These are phyloP conservation scores for Virgularia gustaviana DNA, from an alignment of 92 coral and sea anemone genomes.

Conservation along the genomic window DNA sequence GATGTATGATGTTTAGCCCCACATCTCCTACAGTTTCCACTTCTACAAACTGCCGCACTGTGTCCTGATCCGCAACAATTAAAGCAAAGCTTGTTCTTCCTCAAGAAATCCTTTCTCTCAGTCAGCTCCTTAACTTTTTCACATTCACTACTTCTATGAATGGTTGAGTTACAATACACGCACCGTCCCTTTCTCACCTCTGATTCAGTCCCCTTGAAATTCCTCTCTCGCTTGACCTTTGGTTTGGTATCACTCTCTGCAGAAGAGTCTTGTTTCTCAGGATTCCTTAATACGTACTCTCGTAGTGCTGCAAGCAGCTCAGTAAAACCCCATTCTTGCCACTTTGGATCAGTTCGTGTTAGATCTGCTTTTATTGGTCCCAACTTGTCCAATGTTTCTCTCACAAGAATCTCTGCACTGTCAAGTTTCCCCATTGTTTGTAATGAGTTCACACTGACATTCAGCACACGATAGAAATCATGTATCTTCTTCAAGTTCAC, in stretches of 20 bases:
- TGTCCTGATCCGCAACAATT: constrained; percentile 18
- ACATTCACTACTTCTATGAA: no score
- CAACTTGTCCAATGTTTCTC: constrained; percentile 17
- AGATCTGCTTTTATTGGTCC: constrained; percentile 21
- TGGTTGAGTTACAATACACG: constrained; percentile 9
- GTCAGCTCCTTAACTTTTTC: constrained; percentile 4
- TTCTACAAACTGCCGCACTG: constrained; percentile 16
- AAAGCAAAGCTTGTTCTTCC: constrained; percentile 11
- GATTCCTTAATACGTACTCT: background rate
- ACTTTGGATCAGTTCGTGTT: constrained; percentile 36
- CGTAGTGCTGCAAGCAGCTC: constrained; percentile 5
- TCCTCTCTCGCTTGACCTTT: background rate
- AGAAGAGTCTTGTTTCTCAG: background rate
- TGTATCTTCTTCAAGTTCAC: constrained; percentile 8
- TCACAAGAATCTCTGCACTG: constrained; percentile 10
- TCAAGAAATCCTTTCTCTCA: constrained; percentile 17
- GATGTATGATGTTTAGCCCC: constrained; percentile 9
- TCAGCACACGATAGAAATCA: constrained; percentile 19
- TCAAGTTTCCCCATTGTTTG: constrained; percentile 10
- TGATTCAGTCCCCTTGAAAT: background rate
- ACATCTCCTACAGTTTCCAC: constrained; percentile 14
- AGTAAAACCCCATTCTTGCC: constrained; percentile 25
- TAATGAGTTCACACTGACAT: constrained; percentile 23
- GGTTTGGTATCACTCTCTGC: constrained; percentile 13
- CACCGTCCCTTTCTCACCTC: background rate